Base-by-base conservation (phyloP, 2,797 vertebrate species). In the Manis pentadactyla region DNA sequence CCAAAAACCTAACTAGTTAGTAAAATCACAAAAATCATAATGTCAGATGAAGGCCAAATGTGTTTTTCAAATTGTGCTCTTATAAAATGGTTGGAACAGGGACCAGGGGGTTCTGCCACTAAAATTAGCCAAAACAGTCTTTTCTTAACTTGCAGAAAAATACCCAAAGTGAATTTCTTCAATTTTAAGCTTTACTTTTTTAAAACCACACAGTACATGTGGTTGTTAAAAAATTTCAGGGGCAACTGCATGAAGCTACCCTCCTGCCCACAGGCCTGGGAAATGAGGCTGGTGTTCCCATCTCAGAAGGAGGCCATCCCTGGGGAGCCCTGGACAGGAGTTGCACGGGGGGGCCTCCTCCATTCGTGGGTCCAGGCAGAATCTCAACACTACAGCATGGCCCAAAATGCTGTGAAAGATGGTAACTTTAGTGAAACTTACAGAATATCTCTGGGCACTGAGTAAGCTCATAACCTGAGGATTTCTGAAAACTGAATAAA, bases 361-460 rank as follows among this genome's bases (percentile, higher is more conserved):
- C 25, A 1, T 3, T 7, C 17, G 18, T 1, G 14, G 12, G 18
- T 12, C 59, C 34, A 31, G 25, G 17, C 19, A 14, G 86, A 18
- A 1, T 12, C n/a, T 23, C 37, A 12, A 2, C 0, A 0, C 49
- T 3, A 17, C 7, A 29, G 5, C 6, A 2, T 0, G 51, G 51
- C 27, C 37, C 64, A 8, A 0, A 2, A 1, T 1, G 39, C n/a
- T 15, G 6, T 5, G 14, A 1, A 1, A 53, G 39, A 4, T 37
- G 23, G 4, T 1, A 29, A 8, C 23, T 4, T 39, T 3, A 37
- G 68, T 0, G 23, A 39, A 6, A 39, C 21, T 39, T 0, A 73
- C 2, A 49, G 73, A 39, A 71, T 0, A 4, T 15, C 63, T 34
- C 63, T 34, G n/a, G 23, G 51, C 63, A 42, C 7, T 23, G 73